These are phyloP conservation scores for Gallinago media DNA, from an alignment of 2,113 vertebrate genomes.

Conservation along the genomic window DNA sequence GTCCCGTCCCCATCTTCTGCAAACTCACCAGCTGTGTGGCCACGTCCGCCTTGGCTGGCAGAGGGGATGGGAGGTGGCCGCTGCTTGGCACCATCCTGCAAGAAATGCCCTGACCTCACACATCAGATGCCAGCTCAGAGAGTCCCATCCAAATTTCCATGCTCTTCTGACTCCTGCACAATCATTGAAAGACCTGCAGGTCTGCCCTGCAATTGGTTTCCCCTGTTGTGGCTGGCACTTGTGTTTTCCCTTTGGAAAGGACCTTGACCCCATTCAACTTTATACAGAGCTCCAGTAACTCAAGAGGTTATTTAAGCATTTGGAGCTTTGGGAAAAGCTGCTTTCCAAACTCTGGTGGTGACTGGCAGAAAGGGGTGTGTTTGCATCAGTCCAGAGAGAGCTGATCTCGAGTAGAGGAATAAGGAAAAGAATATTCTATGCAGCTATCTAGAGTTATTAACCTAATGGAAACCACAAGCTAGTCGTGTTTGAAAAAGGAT, in stretches of 20 bases:
- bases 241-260: neutral
- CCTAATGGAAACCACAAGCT: neutral
- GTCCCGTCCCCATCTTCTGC: too few relatives aligned
- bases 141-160: neutral
- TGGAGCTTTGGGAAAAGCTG: neutral
- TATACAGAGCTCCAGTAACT: neutral
- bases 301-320: neutral
- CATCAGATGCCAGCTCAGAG: neutral
- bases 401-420: neutral
- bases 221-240: neutral
- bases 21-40: too few relatives aligned
- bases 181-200: neutral
- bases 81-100: too few relatives aligned
- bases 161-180: neutral
- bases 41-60: too few relatives aligned
- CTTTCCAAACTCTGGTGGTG: neutral
- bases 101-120: too few relatives aligned
- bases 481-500: too few relatives aligned
- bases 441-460: neutral
- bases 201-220: neutral
- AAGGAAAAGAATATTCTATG: neutral
- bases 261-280: neutral
- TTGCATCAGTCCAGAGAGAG: neutral
- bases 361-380: neutral
- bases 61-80: too few relatives aligned